phyloP scores from a whole-genome alignment of 2,797 vertebrate species.

The Philypnodon macrostomus region DNA sequence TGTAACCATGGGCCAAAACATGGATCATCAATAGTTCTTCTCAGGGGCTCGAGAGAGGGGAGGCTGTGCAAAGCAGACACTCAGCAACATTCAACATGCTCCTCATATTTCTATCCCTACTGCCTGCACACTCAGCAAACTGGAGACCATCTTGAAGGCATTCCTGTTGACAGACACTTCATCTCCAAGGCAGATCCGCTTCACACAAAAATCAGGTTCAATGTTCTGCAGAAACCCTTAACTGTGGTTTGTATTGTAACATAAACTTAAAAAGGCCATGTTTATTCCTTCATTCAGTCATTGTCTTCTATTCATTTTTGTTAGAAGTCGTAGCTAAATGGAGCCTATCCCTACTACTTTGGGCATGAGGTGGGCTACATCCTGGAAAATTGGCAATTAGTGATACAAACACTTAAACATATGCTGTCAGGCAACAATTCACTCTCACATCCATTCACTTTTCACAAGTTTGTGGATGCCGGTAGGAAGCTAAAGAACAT shows the following conservation, averaged over 20 bases:
- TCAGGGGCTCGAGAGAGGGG: slow-evolving; percentile 17
- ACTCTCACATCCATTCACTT: too few relatives aligned
- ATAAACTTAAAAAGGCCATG: slow-evolving; percentile 33
- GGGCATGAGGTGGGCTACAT: slow-evolving; percentile 16
- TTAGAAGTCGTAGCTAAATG: too few relatives aligned
- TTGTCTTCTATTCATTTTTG: slow-evolving; percentile 34
- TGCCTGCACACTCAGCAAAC: slow-evolving; percentile 61
- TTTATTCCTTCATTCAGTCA: slow-evolving; percentile 26
- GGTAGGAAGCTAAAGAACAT: too few relatives aligned
- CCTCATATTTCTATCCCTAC: slow-evolving; percentile 56
- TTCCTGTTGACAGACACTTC: slow-evolving; percentile 50
- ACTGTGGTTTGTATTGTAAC: slow-evolving; percentile 21
- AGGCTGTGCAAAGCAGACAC: slow-evolving; percentile 36
- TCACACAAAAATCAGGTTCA: slow-evolving; percentile 34
- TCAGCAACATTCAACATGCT: slow-evolving; percentile 54
- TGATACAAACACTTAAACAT: too few relatives aligned
- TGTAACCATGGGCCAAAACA: slow-evolving; percentile 39
- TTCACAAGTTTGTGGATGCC: too few relatives aligned
- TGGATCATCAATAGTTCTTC: slow-evolving; percentile 39
- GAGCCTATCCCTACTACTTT: slow-evolving; percentile 22
- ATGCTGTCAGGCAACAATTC: too few relatives aligned
- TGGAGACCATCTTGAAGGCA: slow-evolving; percentile 38
- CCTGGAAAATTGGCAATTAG: too few relatives aligned
- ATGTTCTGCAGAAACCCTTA: slow-evolving; percentile 22
- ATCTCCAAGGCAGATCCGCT: slow-evolving; percentile 46